These are phyloP conservation scores for Timema podura DNA, from an alignment of 2,888 invertebrate species.

Conservation along the genomic window DNA sequence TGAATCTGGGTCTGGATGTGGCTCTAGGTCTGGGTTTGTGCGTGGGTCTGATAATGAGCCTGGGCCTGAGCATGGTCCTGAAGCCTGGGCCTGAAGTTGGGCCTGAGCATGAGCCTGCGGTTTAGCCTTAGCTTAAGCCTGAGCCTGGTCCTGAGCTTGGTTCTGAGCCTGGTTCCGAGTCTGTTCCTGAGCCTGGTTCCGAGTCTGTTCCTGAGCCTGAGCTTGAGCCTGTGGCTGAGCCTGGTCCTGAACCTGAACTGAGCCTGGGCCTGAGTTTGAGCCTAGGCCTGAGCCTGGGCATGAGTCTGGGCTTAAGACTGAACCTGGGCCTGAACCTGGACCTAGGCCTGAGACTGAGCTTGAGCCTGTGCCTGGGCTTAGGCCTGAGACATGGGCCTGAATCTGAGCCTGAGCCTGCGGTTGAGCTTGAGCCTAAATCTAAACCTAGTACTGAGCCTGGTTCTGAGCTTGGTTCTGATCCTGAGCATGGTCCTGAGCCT, in stretches of 20 bases:
- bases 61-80: not conserved
- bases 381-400: conserved; percentile 34
- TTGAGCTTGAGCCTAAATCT: conserved; percentile 28
- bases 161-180: too few relatives aligned
- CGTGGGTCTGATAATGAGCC: conserved; percentile 20
- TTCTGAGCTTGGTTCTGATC: conserved; percentile 21
- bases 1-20: too few relatives aligned
- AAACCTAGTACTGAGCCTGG: conserved; percentile 30
- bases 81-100: too few relatives aligned
- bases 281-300: conserved; percentile 10
- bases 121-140: too few relatives aligned
- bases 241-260: conserved; percentile 32
- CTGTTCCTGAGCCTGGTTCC: not conserved
- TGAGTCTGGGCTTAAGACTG: too few relatives aligned
- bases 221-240: conserved; percentile 9
- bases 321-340: conserved; percentile 1
- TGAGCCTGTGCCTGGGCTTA: too few relatives aligned
- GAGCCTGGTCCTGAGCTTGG: too few relatives aligned
- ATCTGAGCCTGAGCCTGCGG: conserved; percentile 16
- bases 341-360: conserved; percentile 26
- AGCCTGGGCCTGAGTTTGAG: conserved; percentile 34
- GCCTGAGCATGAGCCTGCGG: conserved; percentile 8
- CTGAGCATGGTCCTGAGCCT: conserved; percentile 31
- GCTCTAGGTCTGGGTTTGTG: too few relatives aligned
- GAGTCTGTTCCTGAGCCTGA: conserved; percentile 27